These are phyloP conservation scores for Chelonus formosanus DNA, from an alignment of 2,888 invertebrate species.

Conservation along the genomic window DNA sequence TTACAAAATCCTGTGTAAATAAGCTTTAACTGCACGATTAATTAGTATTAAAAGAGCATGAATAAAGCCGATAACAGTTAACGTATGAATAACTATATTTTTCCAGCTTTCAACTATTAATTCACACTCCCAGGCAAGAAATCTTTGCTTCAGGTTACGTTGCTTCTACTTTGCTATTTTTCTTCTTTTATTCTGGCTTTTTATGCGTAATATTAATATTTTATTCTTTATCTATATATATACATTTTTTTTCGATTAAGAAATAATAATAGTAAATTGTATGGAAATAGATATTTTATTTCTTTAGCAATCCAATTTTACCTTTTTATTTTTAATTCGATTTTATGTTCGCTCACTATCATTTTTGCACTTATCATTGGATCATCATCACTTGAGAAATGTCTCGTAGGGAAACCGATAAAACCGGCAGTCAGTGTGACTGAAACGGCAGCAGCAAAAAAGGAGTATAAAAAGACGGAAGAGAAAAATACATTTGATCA, in stretches of 20 bases:
- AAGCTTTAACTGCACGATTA: too few relatives aligned
- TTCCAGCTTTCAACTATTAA: constrained; percentile 54
- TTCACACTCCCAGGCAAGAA: constrained; percentile 11
- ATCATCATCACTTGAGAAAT: constrained; percentile 45
- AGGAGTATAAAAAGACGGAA: constrained; percentile 35
- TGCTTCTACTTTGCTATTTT: constrained; percentile 21
- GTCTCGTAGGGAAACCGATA: constrained; percentile 54
- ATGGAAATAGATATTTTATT: too few relatives aligned
- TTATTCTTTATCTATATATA: too few relatives aligned
- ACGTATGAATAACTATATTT: constrained; percentile 47
- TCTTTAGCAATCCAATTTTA: background rate
- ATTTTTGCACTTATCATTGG: constrained; percentile 21
- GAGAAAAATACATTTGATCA: background rate
- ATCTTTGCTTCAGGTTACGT: constrained; percentile 24
- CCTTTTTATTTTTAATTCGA: background rate
- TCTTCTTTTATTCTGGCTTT: constrained; percentile 11
- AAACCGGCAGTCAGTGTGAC: constrained; percentile 65
- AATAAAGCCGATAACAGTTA: constrained; percentile 1
- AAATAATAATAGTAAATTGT: too few relatives aligned
- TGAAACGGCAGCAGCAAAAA: constrained; percentile 41
- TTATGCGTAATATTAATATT: constrained; percentile 13
- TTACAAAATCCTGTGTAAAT: too few relatives aligned
- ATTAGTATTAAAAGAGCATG: too few relatives aligned
- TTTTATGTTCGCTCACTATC: constrained; percentile 12
- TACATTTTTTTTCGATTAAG: too few relatives aligned